phyloP scores from a whole-genome alignment of 2,113 vertebrate species.

The Tetrax tetrax region DNA sequence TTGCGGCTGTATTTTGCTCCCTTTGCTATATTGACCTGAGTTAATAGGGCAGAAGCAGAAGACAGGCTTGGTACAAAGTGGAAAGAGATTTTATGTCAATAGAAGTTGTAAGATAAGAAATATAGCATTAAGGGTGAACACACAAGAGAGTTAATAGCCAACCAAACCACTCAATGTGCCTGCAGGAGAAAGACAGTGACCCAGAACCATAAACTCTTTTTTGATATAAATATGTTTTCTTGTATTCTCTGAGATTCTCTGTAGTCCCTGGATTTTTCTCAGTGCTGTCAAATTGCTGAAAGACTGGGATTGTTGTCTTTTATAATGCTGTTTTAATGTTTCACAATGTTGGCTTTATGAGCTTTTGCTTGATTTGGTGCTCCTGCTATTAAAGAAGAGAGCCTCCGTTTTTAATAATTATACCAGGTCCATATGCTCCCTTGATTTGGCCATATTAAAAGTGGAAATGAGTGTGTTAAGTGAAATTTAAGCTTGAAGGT shows the following conservation, averaged over 20 bases:
- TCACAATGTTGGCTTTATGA: background rate
- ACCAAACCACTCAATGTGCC: background rate
- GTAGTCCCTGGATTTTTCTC: background rate
- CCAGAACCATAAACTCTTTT: background rate
- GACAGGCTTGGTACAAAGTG: constrained; percentile 27
- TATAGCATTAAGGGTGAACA: background rate
- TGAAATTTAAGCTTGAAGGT: constrained; percentile 49
- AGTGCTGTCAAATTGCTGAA: background rate
- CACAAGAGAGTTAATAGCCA: constrained; percentile 14
- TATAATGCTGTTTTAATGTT: background rate
- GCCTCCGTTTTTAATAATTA: background rate
- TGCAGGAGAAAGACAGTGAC: background rate
- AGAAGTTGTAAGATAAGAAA: constrained; percentile 59
- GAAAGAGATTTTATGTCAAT: constrained; percentile 61
- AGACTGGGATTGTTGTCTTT: background rate
- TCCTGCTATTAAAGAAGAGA: background rate
- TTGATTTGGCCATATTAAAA: background rate
- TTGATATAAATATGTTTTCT: background rate
- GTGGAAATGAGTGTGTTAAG: constrained; percentile 5
- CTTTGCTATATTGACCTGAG: constrained; percentile 48
- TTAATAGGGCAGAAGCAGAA: constrained; percentile 68
- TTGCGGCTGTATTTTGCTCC: constrained; percentile 46
- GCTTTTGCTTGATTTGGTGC: background rate
- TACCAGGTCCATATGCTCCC: background rate
- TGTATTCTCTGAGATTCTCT: background rate